A percentile compares a stretch with the other conserved stretches of the same genome.
These are phyloP conservation scores for Spisula subtruncata DNA, from an alignment of 2,888 invertebrate genomes.

Conservation along the genomic window DNA sequence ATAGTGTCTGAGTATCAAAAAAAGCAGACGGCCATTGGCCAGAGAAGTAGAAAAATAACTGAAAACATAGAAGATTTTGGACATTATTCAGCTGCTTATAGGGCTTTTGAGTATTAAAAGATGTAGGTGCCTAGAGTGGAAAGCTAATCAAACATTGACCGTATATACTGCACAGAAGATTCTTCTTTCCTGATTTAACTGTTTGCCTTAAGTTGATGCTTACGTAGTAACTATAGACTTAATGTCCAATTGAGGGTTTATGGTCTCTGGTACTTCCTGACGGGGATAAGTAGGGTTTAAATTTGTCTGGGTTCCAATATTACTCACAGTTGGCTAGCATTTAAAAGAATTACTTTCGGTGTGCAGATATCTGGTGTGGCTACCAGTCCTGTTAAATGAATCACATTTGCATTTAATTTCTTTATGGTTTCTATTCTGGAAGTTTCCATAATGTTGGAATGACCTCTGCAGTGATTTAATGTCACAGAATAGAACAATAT, in stretches of 20 bases:
- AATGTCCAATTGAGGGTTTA: conserved; percentile 7
- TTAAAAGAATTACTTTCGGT: conserved; percentile 18
- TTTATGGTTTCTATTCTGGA: conserved; percentile 5
- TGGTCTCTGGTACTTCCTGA: neutral
- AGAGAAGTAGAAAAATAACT: no score
- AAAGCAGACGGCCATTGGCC: no score
- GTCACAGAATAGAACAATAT: neutral
- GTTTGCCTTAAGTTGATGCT: neutral
- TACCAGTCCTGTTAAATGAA: conserved; percentile 14
- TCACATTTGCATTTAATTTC: conserved; percentile 19
- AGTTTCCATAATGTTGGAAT: neutral
- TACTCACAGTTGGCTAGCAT: conserved; percentile 8
- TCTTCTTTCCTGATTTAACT: no score
- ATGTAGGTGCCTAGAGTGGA: no score
- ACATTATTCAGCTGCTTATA: no score
- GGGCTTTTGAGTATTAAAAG: no score
- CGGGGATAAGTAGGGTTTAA: neutral
- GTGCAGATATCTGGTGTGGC: neutral
- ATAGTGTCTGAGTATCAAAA: no score
- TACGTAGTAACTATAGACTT: neutral
- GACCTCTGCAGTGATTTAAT: neutral
- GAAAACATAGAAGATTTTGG: no score
- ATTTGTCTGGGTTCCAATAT: conserved; percentile 16
- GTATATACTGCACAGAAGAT: no score
- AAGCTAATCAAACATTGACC: no score